Percentiles rank a stretch among this genome's conserved stretches.
Conservation (phyloP, 2,113 vertebrate species). For the Dipodomys spectabilis region DNA sequence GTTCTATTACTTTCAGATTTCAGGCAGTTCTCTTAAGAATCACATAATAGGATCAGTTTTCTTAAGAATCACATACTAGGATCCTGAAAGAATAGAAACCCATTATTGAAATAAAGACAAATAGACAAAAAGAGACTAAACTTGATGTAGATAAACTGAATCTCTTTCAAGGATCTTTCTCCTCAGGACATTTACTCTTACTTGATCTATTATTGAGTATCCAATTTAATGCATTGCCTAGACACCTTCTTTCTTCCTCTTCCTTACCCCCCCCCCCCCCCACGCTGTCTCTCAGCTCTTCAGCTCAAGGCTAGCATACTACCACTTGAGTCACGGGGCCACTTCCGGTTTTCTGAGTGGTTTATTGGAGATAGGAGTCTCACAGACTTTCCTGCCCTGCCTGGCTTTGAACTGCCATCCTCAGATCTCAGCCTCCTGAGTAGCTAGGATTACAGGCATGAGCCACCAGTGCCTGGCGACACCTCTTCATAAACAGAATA, state of each 20-base stretch:
- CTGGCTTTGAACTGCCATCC: too few relatives aligned
- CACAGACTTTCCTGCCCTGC: too few relatives aligned
- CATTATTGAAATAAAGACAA: neutral
- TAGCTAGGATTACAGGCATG: too few relatives aligned
- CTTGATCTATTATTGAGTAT: neutral
- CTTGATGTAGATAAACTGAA: neutral
- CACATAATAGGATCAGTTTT: neutral
- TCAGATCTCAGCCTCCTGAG: too few relatives aligned
- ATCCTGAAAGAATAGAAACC: neutral
- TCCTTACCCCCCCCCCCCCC: too few relatives aligned
- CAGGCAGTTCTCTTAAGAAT: constrained; percentile 37
- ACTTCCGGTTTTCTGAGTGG: too few relatives aligned
- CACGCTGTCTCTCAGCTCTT: too few relatives aligned
- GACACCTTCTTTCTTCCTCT: neutral
- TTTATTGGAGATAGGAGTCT: too few relatives aligned
- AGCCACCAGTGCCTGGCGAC: too few relatives aligned
- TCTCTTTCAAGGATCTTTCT: neutral
- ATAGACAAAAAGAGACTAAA: neutral
- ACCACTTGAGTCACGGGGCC: too few relatives aligned
- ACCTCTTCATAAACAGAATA: neutral
- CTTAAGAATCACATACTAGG: too few relatives aligned
- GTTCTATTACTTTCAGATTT: constrained; percentile 24
- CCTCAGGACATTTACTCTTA: neutral
- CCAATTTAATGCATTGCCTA: neutral
- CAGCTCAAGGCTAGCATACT: too few relatives aligned